A percentile compares a stretch with the other conserved stretches of the same genome.
phyloP scores from a whole-genome alignment of 2,797 vertebrate species.

The Synaphobranchus kaupii region DNA sequence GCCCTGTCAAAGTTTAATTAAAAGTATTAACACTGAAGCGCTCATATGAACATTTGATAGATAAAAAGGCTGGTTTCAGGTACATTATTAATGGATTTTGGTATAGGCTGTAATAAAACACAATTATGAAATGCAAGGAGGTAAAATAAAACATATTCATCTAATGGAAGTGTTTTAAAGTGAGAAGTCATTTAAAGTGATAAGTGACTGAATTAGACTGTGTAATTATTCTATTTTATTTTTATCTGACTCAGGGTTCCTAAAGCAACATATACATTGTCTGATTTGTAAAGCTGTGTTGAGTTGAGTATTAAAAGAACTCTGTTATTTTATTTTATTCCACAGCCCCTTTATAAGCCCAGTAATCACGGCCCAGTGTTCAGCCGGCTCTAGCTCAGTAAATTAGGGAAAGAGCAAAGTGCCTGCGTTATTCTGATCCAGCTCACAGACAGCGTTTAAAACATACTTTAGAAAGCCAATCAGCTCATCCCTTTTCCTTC shows the following conservation, averaged over 20 bases:
- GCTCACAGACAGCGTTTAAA: no score
- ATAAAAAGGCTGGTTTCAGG: slow-evolving; percentile 49
- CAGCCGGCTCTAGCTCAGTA: no score
- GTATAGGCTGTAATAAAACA: slow-evolving; percentile 54
- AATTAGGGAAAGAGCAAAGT: no score
- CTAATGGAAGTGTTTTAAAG: slow-evolving; percentile 54
- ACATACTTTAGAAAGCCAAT: no score
- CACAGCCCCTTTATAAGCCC: background rate
- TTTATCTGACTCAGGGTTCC: slow-evolving; percentile 46
- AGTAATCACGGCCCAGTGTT: background rate
- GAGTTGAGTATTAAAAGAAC: slow-evolving; percentile 55
- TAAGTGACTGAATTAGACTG: slow-evolving; percentile 70
- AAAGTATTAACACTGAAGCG: slow-evolving; percentile 50
- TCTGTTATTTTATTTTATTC: slow-evolving; percentile 48
- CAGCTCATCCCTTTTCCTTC: no score
- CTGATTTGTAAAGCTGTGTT: slow-evolving; percentile 32
- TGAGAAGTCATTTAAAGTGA: slow-evolving; percentile 51
- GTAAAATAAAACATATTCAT: slow-evolving; percentile 42
- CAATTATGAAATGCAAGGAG: slow-evolving; percentile 57
- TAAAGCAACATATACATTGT: slow-evolving; percentile 59
- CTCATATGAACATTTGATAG: slow-evolving; percentile 48
- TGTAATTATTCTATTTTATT: slow-evolving; percentile 63
- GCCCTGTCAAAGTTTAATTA: slow-evolving; percentile 52
- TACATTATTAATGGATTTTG: slow-evolving; percentile 66
- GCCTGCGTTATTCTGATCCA: no score